Conservation (phyloP, 1,140 invertebrate genomes). For the Odontomachus brunneus region DNA sequence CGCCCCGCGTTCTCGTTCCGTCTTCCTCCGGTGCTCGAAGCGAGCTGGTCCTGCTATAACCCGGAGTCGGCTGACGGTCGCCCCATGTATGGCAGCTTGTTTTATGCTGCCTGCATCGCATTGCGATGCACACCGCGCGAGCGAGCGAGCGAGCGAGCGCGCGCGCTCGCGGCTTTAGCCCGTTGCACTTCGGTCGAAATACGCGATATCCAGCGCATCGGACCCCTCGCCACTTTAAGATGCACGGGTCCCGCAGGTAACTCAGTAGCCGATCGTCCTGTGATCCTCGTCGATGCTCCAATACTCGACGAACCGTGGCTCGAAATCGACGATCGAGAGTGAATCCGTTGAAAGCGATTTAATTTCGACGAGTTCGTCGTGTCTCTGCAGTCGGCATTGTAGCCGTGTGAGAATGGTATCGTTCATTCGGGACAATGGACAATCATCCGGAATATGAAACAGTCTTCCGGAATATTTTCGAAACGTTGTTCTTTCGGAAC, state of each 20-base stretch:
- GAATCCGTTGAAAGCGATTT: neutral
- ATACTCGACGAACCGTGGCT: neutral
- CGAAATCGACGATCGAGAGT: neutral
- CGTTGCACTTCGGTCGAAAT: conserved; percentile 77
- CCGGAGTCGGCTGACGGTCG: conserved; percentile 83
- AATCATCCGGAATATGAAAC: neutral
- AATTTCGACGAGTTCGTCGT: conserved; percentile 4
- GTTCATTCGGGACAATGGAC: neutral
- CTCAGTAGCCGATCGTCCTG: conserved; percentile 26
- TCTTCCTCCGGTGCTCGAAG: conserved; percentile 60
- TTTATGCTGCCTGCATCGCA: conserved; percentile 82
- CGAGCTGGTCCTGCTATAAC: conserved; percentile 80
- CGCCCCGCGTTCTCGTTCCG: conserved; percentile 54
- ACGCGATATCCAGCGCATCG: conserved; percentile 75
- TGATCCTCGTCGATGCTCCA: neutral
- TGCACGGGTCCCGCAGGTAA: conserved; percentile 37
- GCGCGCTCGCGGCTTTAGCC: conserved; percentile 45
- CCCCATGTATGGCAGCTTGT: conserved; percentile 86
- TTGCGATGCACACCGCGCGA: conserved; percentile 75
- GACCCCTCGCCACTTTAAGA: conserved; percentile 38
- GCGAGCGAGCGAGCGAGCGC: conserved; percentile 12
- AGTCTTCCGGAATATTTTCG: conserved; percentile 31
- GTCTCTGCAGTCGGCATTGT: neutral
- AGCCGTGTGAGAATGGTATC: neutral
- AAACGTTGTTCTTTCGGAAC: conserved; percentile 26